Evolutionary conservation across 2,113 vertebrate species (phyloP).

Genomic region (Datnioides undecimradiatus): DNA sequence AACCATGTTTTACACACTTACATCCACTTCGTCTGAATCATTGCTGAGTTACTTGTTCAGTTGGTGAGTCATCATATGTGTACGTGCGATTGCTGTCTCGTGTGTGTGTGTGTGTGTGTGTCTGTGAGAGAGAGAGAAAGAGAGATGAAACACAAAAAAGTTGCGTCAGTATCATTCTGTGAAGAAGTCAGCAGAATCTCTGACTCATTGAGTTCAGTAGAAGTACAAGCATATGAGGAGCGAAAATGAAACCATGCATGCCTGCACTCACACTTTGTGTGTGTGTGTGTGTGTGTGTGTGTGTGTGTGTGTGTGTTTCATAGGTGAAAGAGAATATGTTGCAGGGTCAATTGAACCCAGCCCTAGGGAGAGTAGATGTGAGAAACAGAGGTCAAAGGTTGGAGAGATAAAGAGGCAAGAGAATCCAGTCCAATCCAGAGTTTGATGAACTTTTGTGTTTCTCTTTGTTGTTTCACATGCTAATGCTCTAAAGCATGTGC

Average conservation of each 20-base stretch:
- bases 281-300: conserved; percentile 1
- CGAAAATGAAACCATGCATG: background rate
- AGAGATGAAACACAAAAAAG: background rate
- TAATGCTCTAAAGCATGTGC: background rate
- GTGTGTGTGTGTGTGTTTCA: background rate
- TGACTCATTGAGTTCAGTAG: conserved; percentile 50
- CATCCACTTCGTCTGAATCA: conserved; percentile 35
- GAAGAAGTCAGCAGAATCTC: conserved; percentile 4
- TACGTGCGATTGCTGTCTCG: background rate
- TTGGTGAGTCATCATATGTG: conserved; percentile 47
- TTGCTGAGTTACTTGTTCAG: conserved; percentile 28
- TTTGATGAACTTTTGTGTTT: conserved; percentile 4
- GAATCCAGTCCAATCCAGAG: background rate
- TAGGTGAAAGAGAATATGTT: conserved; percentile 10
- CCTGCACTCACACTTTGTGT: background rate
- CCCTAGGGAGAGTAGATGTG: conserved; percentile 14
- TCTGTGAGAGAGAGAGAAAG: no score
- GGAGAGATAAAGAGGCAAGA: background rate
- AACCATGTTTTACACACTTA: background rate
- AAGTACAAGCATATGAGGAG: background rate
- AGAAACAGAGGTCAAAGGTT: conserved; percentile 39
- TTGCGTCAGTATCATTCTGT: conserved; percentile 10
- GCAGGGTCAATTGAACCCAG: conserved; percentile 10
- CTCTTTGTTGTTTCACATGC: background rate
- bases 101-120: conserved; percentile 13